Evolutionary conservation across 2,113 vertebrate genomes (phyloP).

Genomic region (Riparia riparia): DNA sequence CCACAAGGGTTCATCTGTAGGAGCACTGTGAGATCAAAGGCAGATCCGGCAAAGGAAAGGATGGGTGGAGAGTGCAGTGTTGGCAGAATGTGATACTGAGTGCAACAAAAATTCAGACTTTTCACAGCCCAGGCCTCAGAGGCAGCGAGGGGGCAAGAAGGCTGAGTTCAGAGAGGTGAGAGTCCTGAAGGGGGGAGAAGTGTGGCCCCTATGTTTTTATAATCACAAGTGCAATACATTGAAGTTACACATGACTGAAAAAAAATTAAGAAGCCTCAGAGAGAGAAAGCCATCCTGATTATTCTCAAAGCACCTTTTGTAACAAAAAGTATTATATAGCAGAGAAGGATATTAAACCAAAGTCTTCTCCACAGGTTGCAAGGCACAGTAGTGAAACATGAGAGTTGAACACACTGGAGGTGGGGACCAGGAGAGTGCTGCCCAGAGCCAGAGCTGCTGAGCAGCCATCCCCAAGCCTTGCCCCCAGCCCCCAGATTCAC

Average conservation of each 20-base stretch:
- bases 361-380: neutral
- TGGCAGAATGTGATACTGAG: neutral
- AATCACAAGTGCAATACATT: neutral
- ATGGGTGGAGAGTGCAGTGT: neutral
- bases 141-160: accelerated
- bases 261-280: neutral
- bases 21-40: neutral
- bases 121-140: neutral
- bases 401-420: neutral
- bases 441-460: neutral
- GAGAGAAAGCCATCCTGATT: neutral
- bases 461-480: accelerated
- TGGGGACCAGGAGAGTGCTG: neutral
- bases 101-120: neutral
- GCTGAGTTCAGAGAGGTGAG: neutral
- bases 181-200: neutral
- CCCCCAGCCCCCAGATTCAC: neutral
- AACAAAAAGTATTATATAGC: neutral
- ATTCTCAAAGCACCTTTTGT: neutral
- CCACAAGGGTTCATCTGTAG: neutral
- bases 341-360: neutral
- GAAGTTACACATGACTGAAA: neutral
- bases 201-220: neutral
- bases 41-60: neutral
- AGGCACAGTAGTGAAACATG: neutral